These are phyloP conservation scores for Monodelphis domestica DNA, from an alignment of 2,797 vertebrate species.

Conservation along the genomic window DNA sequence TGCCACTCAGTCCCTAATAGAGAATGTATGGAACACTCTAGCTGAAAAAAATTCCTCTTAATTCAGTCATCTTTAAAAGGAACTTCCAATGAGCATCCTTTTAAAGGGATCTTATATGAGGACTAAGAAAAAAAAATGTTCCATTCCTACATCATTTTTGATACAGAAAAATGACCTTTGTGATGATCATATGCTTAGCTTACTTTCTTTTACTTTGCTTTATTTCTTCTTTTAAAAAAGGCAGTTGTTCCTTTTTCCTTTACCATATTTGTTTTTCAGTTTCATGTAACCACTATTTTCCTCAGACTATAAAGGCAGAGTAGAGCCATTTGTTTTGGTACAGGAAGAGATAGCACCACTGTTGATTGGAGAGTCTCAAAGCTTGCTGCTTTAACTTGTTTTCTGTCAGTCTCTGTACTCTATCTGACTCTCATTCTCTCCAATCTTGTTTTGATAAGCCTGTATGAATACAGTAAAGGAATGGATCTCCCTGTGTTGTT, in stretches of 20 bases:
- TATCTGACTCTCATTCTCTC: background rate
- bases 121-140: constrained; percentile 10
- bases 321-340: background rate
- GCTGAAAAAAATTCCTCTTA: constrained; percentile 1
- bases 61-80: constrained; percentile 5
- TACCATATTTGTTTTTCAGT: constrained; percentile 15
- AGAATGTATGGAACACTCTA: background rate
- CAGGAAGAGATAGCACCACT: background rate
- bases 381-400: background rate
- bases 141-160: background rate
- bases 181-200: background rate
- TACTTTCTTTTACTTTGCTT: background rate
- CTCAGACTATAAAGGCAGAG: background rate
- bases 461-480: constrained; percentile 32
- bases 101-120: background rate
- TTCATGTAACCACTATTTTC: constrained; percentile 9
- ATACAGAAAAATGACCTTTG: background rate
- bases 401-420: constrained; percentile 30
- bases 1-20: background rate
- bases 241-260: constrained; percentile 1
- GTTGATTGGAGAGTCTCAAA: background rate
- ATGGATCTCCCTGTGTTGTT: constrained; percentile 36
- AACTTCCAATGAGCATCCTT: background rate
- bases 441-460: constrained; percentile 33
- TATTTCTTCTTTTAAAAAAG: constrained; percentile 6